A percentile compares a stretch with the other conserved stretches of the same genome.
These are phyloP conservation scores for Naso thynnoides DNA, from an alignment of 2,797 vertebrate species.

Conservation along the genomic window DNA sequence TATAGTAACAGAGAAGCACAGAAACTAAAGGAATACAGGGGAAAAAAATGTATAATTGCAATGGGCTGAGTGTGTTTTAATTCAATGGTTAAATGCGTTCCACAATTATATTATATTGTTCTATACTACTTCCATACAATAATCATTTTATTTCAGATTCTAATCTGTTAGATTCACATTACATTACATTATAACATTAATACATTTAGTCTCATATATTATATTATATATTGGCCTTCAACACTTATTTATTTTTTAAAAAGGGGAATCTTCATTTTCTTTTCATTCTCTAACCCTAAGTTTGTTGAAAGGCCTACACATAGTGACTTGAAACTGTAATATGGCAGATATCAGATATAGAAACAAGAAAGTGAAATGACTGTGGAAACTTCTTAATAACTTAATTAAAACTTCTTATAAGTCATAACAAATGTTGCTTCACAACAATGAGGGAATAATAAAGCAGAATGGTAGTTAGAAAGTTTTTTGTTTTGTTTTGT, in stretches of 20 bases:
- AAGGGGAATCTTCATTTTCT: neutral
- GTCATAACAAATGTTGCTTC: no score
- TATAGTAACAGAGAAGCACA: slow-evolving; percentile 35
- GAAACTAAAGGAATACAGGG: slow-evolving; percentile 40
- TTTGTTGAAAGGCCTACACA: neutral
- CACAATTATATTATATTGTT: neutral
- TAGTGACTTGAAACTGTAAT: neutral
- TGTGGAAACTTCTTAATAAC: no score
- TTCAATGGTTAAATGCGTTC: neutral
- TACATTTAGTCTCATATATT: neutral
- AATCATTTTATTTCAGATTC: neutral
- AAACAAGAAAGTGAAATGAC: neutral
- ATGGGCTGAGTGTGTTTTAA: slow-evolving; percentile 3
- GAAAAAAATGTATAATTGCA: slow-evolving; percentile 12
- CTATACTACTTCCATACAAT: neutral
- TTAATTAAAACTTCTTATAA: no score
- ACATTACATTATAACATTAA: neutral
- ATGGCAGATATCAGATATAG: neutral
- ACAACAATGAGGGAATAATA: no score
- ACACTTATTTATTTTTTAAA: neutral
- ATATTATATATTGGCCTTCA: no score
- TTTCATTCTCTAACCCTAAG: neutral
- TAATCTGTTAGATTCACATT: neutral
- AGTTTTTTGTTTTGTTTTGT: no score
- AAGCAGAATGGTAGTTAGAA: no score